These are phyloP conservation scores for Taeniopygia guttata DNA, from an alignment of 2,797 vertebrate species.

Conservation along the genomic window DNA sequence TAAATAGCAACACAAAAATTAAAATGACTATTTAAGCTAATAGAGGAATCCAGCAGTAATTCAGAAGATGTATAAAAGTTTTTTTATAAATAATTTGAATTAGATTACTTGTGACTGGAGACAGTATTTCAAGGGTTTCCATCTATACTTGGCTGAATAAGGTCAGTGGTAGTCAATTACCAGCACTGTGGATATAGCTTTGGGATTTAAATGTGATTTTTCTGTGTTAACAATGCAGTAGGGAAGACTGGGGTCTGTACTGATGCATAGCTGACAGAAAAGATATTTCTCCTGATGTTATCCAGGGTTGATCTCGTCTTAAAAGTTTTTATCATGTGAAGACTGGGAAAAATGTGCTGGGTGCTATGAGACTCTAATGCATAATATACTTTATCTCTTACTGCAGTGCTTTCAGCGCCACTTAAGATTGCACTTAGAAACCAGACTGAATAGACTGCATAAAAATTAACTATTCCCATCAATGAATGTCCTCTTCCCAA, in stretches of 20 bases:
- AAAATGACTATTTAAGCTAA: not conserved
- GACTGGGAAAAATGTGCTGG: not conserved
- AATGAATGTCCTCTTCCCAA: not conserved
- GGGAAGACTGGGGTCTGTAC: not conserved
- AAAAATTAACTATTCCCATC: slow-evolving; percentile 17
- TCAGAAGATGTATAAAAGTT: not conserved
- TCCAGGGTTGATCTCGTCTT: not conserved
- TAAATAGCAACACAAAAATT: not conserved
- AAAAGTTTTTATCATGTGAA: not conserved
- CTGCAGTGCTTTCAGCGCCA: slow-evolving; percentile 30
- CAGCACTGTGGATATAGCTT: not conserved
- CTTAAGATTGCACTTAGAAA: slow-evolving; percentile 37
- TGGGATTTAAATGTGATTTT: not conserved
- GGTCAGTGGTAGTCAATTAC: not conserved
- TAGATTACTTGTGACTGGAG: not conserved
- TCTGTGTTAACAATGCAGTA: not conserved
- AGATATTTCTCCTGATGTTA: not conserved
- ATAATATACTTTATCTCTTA: not conserved
- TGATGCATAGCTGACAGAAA: not conserved
- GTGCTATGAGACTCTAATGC: slow-evolving; percentile 5
- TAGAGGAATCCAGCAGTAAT: not conserved
- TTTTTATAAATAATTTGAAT: not conserved
- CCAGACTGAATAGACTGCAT: not conserved
- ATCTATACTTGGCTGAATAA: not conserved
- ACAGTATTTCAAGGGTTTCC: not conserved